Evolutionary conservation across 2,113 vertebrate genomes (phyloP), one percentile per base, ranked within the genome.

Genomic region (Chiloscyllium plagiosum): DNA sequence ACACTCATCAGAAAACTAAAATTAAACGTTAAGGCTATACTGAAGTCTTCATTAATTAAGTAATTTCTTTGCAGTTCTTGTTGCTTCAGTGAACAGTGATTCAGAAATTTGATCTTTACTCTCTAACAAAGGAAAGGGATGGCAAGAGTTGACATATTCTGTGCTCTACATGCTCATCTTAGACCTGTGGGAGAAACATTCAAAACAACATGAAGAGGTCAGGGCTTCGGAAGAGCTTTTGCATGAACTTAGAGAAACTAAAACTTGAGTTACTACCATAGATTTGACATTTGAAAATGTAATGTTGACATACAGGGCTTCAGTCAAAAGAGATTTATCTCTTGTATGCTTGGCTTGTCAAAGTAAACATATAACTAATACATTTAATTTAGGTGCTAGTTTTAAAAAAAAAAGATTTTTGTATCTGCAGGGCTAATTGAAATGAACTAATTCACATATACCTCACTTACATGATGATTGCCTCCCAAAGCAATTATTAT

Each of bases 171-270:
- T 0, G 96, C 98, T 56, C 97, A 97, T 33, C 97, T 98, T 97
- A 97, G 97, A 0, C 96, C 98, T 83, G 98, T 98, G 17, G 97
- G 97, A 33, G 97, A 97, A 96, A 98, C 98, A 76, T 98, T 98
- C 65, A 98, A 97, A 0, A 97, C 98, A 95, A 98, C 98, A 0
- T 98, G 98, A 0, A 98, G 96, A 1, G 98, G 98, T 12, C 98
- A 98, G 96, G 98, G 98, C 0, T 98, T 98, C 5, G 98, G 98
- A 61, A 97, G 98, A 96, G 97, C 97, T 4, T 98, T 98, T 19
- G 98, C 98, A 61, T 98, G 98, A 0, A 98, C 98, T 0, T 95
- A 98, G 98, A 1, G 98, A 98, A 96, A 98, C 98, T 0, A 98
- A 98, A 37, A 98, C 98, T 1, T 98, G 98, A 96, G 97, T 98